A percentile compares a stretch with the other conserved stretches of the same genome.
phyloP scores from a whole-genome alignment of 2,797 vertebrate species.

The Glyptemys insculpta region DNA sequence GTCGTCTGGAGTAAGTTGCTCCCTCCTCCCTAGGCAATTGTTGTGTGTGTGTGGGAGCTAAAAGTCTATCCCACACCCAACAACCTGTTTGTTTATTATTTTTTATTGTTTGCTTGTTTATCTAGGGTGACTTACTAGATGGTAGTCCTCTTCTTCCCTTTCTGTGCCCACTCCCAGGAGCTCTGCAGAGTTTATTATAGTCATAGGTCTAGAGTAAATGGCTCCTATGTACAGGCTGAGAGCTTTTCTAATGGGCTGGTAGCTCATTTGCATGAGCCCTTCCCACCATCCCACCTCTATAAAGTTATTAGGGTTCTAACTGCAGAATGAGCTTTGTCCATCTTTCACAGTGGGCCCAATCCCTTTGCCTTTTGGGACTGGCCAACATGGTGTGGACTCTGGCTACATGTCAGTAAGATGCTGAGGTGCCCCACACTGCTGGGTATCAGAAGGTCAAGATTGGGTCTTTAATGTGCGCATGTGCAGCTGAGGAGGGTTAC shows the following conservation, averaged over 20 bases:
- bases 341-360: neutral
- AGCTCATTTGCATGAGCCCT: neutral
- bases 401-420: neutral
- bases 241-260: neutral
- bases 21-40: neutral
- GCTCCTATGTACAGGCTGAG: fast-evolving
- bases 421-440: neutral
- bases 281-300: neutral
- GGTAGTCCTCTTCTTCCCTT: neutral
- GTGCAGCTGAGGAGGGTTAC: neutral
- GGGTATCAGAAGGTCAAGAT: neutral
- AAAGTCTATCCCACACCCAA: neutral
- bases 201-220: neutral
- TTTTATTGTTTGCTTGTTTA: neutral
- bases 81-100: neutral
- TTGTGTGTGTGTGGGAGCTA: neutral
- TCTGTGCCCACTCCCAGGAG: neutral
- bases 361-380: neutral
- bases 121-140: neutral
- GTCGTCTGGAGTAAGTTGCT: neutral
- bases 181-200: neutral
- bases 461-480: neutral
- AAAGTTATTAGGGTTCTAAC: neutral
- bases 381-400: neutral
- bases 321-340: neutral